A percentile compares a stretch with the other conserved stretches of the same genome.
These are phyloP conservation scores for Bubo bubo DNA, from an alignment of 2,113 vertebrate genomes.

Conservation along the genomic window DNA sequence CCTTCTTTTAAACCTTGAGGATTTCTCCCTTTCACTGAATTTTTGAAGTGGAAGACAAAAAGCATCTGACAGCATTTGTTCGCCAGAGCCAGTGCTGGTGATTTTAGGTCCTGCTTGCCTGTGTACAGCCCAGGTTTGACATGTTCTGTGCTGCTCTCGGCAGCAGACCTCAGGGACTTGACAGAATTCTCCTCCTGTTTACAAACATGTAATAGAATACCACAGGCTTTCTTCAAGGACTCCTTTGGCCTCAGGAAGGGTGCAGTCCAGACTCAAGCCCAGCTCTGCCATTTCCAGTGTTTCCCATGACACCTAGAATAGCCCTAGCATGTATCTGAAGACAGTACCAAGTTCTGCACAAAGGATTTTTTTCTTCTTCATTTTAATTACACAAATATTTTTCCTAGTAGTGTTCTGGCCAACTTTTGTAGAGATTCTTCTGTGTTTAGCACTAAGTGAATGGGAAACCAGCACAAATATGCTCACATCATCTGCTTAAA, in stretches of 20 bases:
- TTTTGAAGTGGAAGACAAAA: neutral
- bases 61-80: neutral
- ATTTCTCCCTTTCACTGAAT: neutral
- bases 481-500: neutral
- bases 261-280: neutral
- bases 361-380: neutral
- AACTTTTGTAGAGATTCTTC: neutral
- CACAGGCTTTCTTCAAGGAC: neutral
- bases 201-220: neutral
- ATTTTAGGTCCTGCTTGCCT: neutral
- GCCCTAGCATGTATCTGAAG: neutral
- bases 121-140: accelerated
- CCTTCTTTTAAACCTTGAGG: neutral
- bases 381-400: neutral
- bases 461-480: neutral
- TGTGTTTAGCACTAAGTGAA: neutral
- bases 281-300: neutral
- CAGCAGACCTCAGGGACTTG: neutral
- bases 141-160: neutral
- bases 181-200: neutral
- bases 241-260: neutral
- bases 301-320: neutral
- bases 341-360: accelerated
- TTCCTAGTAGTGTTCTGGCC: neutral
- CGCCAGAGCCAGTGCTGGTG: neutral